Percentiles rank a stretch among this genome's conserved stretches.
phyloP scores from a whole-genome alignment of 1,140 invertebrate genomes.

The Pseudomyrmex flavicornis region DNA sequence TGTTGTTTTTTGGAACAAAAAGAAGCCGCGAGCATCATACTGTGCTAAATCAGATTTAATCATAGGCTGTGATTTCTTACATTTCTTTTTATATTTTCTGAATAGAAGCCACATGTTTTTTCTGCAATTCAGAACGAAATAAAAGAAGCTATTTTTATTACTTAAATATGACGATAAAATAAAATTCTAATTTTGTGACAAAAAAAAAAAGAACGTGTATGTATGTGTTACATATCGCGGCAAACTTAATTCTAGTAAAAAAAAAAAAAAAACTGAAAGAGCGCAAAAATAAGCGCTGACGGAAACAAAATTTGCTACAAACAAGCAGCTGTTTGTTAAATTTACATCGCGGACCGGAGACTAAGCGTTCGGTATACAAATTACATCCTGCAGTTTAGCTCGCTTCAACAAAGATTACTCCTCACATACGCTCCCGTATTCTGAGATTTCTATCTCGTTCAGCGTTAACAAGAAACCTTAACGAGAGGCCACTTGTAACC shows the following conservation, averaged over 20 bases:
- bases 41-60: no score
- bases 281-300: slow-evolving; percentile 11
- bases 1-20: no score
- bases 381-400: slow-evolving; percentile 56
- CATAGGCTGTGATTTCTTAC: no score
- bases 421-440: slow-evolving; percentile 44
- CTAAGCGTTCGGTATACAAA: slow-evolving; percentile 56
- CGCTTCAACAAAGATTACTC: slow-evolving; percentile 37
- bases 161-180: neutral
- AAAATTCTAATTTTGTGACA: neutral
- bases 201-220: neutral
- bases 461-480: slow-evolving; percentile 69
- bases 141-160: no score
- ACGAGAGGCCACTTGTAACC: slow-evolving; percentile 64
- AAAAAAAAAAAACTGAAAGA: neutral
- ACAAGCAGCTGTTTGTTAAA: slow-evolving; percentile 56
- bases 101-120: no score
- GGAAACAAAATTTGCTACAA: slow-evolving; percentile 18
- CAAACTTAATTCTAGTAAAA: slow-evolving; percentile 13
- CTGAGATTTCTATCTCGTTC: slow-evolving; percentile 52
- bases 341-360: slow-evolving; percentile 37
- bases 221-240: neutral
- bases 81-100: no score
- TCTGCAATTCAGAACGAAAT: no score
- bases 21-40: no score